A percentile compares a stretch with the other conserved stretches of the same genome.
phyloP scores from a whole-genome alignment of 2,888 invertebrate genomes.

The Aromia moschata region DNA sequence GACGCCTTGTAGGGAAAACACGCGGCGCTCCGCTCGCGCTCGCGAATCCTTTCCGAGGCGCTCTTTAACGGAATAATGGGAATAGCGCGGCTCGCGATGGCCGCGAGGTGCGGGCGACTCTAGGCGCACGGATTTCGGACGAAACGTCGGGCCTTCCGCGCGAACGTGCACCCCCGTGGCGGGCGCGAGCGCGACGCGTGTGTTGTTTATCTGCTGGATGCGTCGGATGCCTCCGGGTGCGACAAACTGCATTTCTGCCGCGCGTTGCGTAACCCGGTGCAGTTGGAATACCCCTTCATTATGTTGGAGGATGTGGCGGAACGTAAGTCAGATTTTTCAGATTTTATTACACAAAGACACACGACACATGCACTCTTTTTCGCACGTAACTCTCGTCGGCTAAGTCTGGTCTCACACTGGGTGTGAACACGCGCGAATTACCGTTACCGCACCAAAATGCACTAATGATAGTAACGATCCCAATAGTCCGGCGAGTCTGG shows the following conservation, averaged over 20 bases:
- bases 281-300: no score
- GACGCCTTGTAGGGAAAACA: slow-evolving; percentile 59
- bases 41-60: slow-evolving; percentile 39
- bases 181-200: no score
- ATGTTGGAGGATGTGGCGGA: slow-evolving; percentile 37
- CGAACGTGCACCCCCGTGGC: no score
- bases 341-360: no score
- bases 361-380: no score
- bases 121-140: neutral
- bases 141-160: neutral
- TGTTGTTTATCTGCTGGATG: slow-evolving; percentile 10
- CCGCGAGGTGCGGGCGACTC: no score
- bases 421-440: no score
- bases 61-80: slow-evolving; percentile 23
- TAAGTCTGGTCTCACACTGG: no score
- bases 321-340: slow-evolving; percentile 37
- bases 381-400: no score
- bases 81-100: neutral
- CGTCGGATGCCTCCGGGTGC: neutral
- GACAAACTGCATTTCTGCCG: neutral
- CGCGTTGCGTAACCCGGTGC: slow-evolving; percentile 2
- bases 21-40: slow-evolving; percentile 34
- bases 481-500: no score
- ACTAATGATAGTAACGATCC: no score
- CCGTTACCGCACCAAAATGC: no score